Evolutionary conservation across 2,888 invertebrate genomes (phyloP).

Genomic region (Latrodectus elegans): DNA sequence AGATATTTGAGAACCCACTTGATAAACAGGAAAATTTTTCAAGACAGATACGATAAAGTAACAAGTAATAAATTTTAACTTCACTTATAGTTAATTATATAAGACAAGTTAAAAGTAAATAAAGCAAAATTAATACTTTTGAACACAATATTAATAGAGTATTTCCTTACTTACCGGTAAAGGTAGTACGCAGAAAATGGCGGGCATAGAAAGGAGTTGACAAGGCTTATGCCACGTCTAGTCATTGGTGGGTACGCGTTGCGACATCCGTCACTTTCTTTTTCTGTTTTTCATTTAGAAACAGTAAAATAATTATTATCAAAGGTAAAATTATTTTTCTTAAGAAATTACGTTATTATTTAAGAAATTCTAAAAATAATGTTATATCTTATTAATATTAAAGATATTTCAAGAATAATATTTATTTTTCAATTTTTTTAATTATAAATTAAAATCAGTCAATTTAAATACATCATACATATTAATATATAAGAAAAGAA

Average conservation of each 20-base stretch:
- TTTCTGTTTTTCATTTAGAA: conserved; percentile 14
- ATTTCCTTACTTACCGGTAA: conserved; percentile 60
- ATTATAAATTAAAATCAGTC: no score
- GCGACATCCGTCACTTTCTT: conserved; percentile 42
- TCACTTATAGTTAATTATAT: not conserved
- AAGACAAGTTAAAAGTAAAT: not conserved
- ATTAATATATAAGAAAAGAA: no score
- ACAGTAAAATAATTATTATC: not conserved
- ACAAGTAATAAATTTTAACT: no score
- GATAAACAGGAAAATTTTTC: not conserved
- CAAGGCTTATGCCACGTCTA: conserved; percentile 68
- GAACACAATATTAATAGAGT: not conserved
- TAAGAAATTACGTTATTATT: no score
- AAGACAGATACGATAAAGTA: no score
- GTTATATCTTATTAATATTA: no score
- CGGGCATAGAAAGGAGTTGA: conserved; percentile 69
- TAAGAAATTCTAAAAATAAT: no score
- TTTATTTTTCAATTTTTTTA: no score
- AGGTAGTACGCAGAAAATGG: conserved; percentile 63
- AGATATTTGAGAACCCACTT: no score
- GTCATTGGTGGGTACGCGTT: conserved; percentile 59
- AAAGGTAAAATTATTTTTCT: not conserved
- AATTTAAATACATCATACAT: no score
- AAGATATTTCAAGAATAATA: no score
- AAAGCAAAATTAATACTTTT: not conserved